Evolutionary conservation across 2,113 vertebrate genomes (phyloP).

Genomic region (Campylomormyrus numenius): DNA sequence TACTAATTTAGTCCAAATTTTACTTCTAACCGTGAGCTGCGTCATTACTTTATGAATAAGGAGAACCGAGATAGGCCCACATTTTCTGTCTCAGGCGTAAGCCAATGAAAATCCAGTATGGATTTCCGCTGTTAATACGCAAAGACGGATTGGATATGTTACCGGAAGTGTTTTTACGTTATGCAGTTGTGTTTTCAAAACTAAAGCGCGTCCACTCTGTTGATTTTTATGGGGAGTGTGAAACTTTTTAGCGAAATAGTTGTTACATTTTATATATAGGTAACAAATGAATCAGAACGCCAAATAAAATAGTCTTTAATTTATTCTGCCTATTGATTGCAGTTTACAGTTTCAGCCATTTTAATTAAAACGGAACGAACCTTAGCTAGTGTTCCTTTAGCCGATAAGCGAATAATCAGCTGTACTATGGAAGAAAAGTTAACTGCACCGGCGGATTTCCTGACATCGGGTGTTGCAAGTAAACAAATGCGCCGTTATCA

Average conservation of each 20-base stretch:
- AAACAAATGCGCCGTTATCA: constrained; percentile 23
- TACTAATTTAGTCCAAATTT: neutral
- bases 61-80: neutral
- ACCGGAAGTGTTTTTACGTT: neutral
- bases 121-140: neutral
- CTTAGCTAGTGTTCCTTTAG: neutral
- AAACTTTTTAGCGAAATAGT: neutral
- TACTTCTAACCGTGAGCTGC: neutral
- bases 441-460: constrained; percentile 47
- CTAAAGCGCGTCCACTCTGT: neutral
- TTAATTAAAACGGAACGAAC: neutral
- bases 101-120: neutral
- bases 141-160: neutral
- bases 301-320: neutral
- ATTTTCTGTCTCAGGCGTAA: neutral
- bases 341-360: neutral
- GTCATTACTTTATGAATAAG: neutral
- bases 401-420: neutral
- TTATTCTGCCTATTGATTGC: neutral
- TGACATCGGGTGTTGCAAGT: constrained; percentile 33
- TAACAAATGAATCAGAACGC: neutral
- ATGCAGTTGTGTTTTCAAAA: constrained; percentile 2
- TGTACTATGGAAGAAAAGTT: constrained; percentile 37
- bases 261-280: neutral
- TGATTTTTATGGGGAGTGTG: neutral